Conservation (phyloP, 2,888 invertebrate species). For the Clanis bilineata region DNA sequence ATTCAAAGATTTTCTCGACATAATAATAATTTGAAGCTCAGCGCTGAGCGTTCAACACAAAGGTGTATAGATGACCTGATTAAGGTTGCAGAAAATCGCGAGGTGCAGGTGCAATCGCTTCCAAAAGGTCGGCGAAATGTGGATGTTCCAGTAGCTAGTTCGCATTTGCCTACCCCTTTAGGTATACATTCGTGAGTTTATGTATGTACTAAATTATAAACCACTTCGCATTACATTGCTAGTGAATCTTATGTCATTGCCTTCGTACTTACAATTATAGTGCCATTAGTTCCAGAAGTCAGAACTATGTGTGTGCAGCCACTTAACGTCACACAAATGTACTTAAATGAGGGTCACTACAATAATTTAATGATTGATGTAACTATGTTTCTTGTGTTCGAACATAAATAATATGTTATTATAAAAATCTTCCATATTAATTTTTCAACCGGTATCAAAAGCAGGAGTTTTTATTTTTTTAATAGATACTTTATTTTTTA, state of each 20-base stretch:
- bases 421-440: neutral
- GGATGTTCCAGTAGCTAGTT: too few species aligned
- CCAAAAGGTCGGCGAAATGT: too few species aligned
- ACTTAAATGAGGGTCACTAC: neutral
- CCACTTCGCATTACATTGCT: neutral
- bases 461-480: too few species aligned
- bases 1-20: neutral
- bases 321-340: conserved; percentile 3
- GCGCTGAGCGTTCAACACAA: too few species aligned
- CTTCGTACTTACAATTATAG: conserved; percentile 5
- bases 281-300: conserved; percentile 3
- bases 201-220: too few species aligned
- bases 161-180: too few species aligned
- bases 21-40: neutral
- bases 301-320: neutral
- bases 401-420: neutral
- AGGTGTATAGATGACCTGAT: too few species aligned
- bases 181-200: too few species aligned
- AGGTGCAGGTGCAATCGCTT: too few species aligned
- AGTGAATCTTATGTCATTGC: neutral
- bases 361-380: neutral
- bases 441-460: too few species aligned
- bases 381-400: neutral
- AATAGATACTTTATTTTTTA: too few species aligned
- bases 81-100: too few species aligned